Base-by-base conservation (phyloP, 2,888 invertebrate species). In the Panzeria rudis region DNA sequence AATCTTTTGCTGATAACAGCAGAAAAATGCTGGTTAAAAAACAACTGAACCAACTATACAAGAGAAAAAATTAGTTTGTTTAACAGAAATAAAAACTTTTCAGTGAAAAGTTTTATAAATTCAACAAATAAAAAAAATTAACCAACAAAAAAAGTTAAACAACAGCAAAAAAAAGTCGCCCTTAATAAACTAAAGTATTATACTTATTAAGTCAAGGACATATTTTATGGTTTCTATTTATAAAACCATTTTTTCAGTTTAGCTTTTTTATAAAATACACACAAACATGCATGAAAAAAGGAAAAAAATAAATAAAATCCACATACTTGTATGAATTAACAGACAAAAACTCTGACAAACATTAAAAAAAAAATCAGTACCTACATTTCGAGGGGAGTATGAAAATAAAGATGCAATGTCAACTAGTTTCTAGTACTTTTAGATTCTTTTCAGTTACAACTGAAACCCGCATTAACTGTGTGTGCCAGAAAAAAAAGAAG, bases 161-260 rank as follows among this genome's bases (percentile, higher is more conserved):
- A 15, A 54, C 9, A 35, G 11, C 13, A 3, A 41, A 20, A 69
- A 80, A 59, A 66, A 68, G 17, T 73, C 38, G n/a, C 77, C 54
- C 59, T 71, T 72, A 83, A 76, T 86, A 86, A 78, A 86, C 64
- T 77, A 77, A 76, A 83, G 71, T 77, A 77, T 83, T 38, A 64
- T 82, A 69, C 78, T 85, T 85, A 82, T 85, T 82, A 85, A 85
- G 85, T 85, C 85, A 85, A 85, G 85, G 85, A 66, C 85, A 85
- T 78, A 75, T 78, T 80, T 85, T 78, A 73, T 73, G 78, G 78
- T 72, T 61, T 68, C 66, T 56, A 56, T 69, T n/a, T 41, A 20
- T 52, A 59, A 68, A 80, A 59, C 23, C 44, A 76, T 72, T 59
- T 76, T 72, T 73, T 78, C n/a, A 25, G n/a, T 47, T 64, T 64